Evolutionary conservation across 2,113 vertebrate species (phyloP).

Genomic region (Hoplias malabaricus): DNA sequence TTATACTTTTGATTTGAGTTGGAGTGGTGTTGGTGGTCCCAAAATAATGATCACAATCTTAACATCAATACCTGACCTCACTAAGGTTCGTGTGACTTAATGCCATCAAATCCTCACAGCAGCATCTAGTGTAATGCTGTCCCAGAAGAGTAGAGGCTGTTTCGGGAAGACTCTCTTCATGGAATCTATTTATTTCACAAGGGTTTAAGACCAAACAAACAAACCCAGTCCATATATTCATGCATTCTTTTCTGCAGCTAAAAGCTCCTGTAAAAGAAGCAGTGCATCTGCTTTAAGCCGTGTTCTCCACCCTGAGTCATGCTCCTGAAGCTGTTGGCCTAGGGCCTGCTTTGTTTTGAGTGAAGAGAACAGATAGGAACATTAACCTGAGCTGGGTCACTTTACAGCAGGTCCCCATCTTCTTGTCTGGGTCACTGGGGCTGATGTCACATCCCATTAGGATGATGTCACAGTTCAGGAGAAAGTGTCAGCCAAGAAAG

Average conservation of each 20-base stretch:
- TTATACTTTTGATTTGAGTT: too few relatives aligned
- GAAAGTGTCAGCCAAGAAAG: constrained; percentile 28
- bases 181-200: too few relatives aligned
- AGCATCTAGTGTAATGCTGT: too few relatives aligned
- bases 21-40: too few relatives aligned
- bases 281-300: neutral
- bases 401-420: neutral
- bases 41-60: too few relatives aligned
- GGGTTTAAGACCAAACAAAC: neutral
- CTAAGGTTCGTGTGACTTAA: too few relatives aligned
- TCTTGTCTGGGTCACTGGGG: constrained; percentile 36
- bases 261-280: neutral
- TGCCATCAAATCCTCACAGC: too few relatives aligned
- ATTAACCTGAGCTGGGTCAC: constrained; percentile 25
- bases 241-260: neutral
- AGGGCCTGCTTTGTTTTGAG: neutral
- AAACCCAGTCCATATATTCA: neutral
- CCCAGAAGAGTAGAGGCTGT: too few relatives aligned
- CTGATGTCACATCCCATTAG: constrained; percentile 47
- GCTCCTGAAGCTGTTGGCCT: neutral
- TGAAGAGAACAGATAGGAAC: neutral
- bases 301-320: neutral
- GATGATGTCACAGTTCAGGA: constrained; percentile 34
- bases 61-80: too few relatives aligned
- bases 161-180: too few relatives aligned